These are phyloP conservation scores for Onchidella celtica DNA, from an alignment of 2,888 invertebrate species.

Conservation along the genomic window DNA sequence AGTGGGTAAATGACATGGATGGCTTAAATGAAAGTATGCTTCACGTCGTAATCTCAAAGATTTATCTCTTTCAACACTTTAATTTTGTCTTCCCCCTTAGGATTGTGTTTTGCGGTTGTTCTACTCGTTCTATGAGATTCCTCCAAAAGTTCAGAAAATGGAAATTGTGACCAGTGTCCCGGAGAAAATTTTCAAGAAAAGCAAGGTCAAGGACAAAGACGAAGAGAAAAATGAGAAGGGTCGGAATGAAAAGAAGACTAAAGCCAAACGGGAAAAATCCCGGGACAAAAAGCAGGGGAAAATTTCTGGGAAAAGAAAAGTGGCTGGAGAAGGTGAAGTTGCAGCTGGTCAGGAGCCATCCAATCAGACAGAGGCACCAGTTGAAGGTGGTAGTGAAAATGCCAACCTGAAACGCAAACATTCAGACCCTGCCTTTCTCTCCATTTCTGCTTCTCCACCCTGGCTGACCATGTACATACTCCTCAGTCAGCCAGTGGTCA, in stretches of 20 bases:
- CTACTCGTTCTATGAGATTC: constrained; percentile 80
- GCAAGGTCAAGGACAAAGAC: constrained; percentile 3
- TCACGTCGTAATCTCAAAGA: too few relatives aligned
- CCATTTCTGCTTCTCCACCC: too few relatives aligned
- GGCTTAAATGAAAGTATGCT: too few relatives aligned
- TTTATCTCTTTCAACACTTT: too few relatives aligned
- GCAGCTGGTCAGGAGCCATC: background rate
- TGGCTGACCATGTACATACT: too few relatives aligned
- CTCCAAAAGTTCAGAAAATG: constrained; percentile 58
- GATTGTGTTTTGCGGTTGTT: constrained; percentile 84
- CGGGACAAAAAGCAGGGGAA: constrained; percentile 27
- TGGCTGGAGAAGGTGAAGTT: background rate
- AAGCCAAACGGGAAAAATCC: constrained; percentile 31
- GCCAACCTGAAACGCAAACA: background rate
- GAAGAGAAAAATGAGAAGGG: constrained; percentile 6
- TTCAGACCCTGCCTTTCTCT: background rate
- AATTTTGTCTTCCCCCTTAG: constrained; percentile 81
- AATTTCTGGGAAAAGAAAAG: constrained; percentile 23
- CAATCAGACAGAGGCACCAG: background rate
- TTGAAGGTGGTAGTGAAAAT: background rate
- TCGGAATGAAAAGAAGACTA: constrained; percentile 25
- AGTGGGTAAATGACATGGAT: too few relatives aligned
- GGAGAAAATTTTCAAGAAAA: constrained; percentile 33
- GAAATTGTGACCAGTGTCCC: constrained; percentile 40
- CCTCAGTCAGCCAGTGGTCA: too few relatives aligned